phyloP scores from a whole-genome alignment of 1,140 invertebrate genomes.

The Frieseomelitta varia region DNA sequence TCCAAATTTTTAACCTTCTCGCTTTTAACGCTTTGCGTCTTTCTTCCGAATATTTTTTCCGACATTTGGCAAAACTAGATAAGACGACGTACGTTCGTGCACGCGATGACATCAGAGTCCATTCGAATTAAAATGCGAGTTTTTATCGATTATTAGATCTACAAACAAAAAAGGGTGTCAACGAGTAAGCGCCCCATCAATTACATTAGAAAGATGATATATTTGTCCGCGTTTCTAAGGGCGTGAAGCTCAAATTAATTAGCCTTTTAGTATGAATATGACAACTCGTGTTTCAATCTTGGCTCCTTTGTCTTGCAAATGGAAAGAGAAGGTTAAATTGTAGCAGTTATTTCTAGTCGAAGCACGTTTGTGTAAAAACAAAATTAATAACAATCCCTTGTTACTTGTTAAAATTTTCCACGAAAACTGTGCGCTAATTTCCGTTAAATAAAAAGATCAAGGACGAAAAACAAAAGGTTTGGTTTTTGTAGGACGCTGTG shows the following conservation, averaged over 20 bases:
- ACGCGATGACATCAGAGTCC: too few relatives aligned
- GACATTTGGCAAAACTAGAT: neutral
- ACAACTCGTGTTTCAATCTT: neutral
- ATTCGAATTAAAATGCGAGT: neutral
- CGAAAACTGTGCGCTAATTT: constrained; percentile 12
- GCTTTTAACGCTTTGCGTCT: neutral
- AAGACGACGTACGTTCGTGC: neutral
- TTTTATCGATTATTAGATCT: neutral
- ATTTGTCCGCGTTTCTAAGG: neutral
- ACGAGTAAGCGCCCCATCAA: constrained; percentile 9
- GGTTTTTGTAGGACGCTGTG: constrained; percentile 42
- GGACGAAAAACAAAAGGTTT: constrained; percentile 19
- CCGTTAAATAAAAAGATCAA: constrained; percentile 50
- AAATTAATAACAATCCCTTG: neutral
- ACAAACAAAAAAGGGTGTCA: constrained; percentile 18
- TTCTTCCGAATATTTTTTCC: too few relatives aligned
- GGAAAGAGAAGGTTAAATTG: neutral
- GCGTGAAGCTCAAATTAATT: constrained; percentile 4
- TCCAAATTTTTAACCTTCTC: too few relatives aligned
- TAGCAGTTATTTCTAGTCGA: neutral
- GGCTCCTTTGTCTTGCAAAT: neutral
- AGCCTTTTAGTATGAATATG: neutral
- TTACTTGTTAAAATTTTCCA: neutral
- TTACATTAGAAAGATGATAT: constrained; percentile 11
- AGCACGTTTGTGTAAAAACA: neutral